Conservation (phyloP, 2,113 vertebrate species). For the Nerophis ophidion region DNA sequence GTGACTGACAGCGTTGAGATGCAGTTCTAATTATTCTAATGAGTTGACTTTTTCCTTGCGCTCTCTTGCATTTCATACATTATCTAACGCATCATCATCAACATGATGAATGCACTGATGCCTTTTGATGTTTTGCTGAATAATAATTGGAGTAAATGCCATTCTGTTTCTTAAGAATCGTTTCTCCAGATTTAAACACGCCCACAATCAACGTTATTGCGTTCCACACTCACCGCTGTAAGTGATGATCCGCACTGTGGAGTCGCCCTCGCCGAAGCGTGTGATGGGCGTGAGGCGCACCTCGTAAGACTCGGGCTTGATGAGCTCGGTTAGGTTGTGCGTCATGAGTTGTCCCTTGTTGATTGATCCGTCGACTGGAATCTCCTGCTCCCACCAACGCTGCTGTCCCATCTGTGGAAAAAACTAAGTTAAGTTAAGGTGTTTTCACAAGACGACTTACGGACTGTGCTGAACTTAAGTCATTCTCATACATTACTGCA, state of each 20-base stretch:
- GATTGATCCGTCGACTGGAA: slow-evolving; percentile 85
- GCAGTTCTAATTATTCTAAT: slow-evolving; percentile 31
- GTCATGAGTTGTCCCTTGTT: slow-evolving; percentile 93
- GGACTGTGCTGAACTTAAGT: too few species aligned
- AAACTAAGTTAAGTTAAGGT: not conserved
- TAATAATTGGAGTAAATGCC: not conserved
- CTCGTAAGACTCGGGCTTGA: slow-evolving; percentile 92
- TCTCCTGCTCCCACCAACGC: slow-evolving; percentile 98
- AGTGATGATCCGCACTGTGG: slow-evolving; percentile 90
- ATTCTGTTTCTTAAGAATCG: not conserved
- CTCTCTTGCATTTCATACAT: slow-evolving; percentile 16
- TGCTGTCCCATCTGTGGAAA: slow-evolving; percentile 82
- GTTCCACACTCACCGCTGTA: slow-evolving; percentile 82
- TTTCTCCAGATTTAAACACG: too few species aligned
- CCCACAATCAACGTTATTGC: too few species aligned
- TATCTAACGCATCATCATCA: slow-evolving; percentile 8
- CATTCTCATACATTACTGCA: too few species aligned
- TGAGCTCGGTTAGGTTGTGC: slow-evolving; percentile 92
- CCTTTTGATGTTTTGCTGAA: slow-evolving; percentile 9
- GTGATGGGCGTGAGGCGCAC: slow-evolving; percentile 94
- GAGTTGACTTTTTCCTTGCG: slow-evolving; percentile 12
- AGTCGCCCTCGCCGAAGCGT: slow-evolving; percentile 92
- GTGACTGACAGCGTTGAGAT: slow-evolving; percentile 21
- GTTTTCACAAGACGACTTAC: too few species aligned
- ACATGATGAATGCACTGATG: not conserved